Conservation (phyloP, 2,888 invertebrate species). For the Atrina japonica region DNA sequence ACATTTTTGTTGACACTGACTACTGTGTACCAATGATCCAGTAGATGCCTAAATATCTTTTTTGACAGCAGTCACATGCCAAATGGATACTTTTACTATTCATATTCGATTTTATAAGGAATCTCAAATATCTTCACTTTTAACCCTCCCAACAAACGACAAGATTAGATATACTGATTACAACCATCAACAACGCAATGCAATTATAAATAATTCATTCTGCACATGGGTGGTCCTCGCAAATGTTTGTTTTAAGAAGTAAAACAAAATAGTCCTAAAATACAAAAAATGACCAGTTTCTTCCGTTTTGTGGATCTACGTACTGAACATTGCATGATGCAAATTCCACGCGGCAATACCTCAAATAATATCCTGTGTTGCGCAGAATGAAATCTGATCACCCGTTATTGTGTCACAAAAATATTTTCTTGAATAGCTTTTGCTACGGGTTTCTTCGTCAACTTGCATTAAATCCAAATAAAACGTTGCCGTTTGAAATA, state of each 20-base stretch:
- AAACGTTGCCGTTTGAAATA: constrained; percentile 25
- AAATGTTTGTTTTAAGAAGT: neutral
- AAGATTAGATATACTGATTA: too few species aligned
- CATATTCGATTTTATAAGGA: too few species aligned
- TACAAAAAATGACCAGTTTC: neutral
- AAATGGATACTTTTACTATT: too few species aligned
- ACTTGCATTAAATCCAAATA: constrained; percentile 21
- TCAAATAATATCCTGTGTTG: neutral
- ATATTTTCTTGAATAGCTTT: constrained; percentile 6
- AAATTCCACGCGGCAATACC: neutral
- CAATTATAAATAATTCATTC: neutral
- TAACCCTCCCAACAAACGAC: too few species aligned
- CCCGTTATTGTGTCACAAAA: constrained; percentile 18
- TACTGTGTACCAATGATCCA: too few species aligned
- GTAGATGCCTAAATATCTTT: too few species aligned
- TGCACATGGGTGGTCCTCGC: neutral
- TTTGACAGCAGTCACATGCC: too few species aligned
- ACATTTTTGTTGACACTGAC: too few species aligned
- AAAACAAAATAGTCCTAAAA: neutral
- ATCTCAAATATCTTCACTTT: too few species aligned
- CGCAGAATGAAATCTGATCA: neutral
- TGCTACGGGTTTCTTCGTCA: constrained; percentile 1
- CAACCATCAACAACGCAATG: neutral
- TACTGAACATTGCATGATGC: constrained; percentile 3
- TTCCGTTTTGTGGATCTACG: neutral